Conservation (phyloP, 2,888 invertebrate species). For the Scrobipalpa costella region DNA sequence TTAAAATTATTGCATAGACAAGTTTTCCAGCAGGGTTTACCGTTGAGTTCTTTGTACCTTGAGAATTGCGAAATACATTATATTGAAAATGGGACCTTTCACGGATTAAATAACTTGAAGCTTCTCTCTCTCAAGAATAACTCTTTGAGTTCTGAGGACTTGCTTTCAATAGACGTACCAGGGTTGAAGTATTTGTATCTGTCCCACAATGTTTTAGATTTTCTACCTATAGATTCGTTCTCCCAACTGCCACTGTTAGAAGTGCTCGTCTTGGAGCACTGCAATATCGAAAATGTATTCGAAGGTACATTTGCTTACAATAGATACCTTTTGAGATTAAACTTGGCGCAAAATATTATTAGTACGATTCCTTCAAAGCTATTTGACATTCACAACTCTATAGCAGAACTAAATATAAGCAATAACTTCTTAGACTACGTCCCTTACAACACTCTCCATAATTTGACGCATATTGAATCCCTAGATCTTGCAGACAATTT, state of each 20-base stretch:
- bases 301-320: constrained; percentile 87
- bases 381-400: constrained; percentile 84
- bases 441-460: constrained; percentile 88
- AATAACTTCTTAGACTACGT: constrained; percentile 87
- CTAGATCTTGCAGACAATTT: constrained; percentile 86
- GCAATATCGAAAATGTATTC: constrained; percentile 85
- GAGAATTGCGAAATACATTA: constrained; percentile 87
- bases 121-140: constrained; percentile 89
- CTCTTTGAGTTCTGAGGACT: constrained; percentile 84
- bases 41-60: constrained; percentile 86
- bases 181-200: constrained; percentile 87
- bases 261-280: constrained; percentile 85
- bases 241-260: constrained; percentile 89
- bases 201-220: constrained; percentile 89
- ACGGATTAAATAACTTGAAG: constrained; percentile 87
- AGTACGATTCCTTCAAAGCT: constrained; percentile 83
- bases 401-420: constrained; percentile 88
- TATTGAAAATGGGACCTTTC: constrained; percentile 88
- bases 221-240: constrained; percentile 85
- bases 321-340: constrained; percentile 86
- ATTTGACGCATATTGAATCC: constrained; percentile 87
- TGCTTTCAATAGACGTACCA: constrained; percentile 87
- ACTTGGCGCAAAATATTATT: constrained; percentile 87
- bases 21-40: constrained; percentile 88
- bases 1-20: constrained; percentile 86